Evolutionary conservation across 2,888 invertebrate species (phyloP).

Genomic region (Torymus aiolomorphi): DNA sequence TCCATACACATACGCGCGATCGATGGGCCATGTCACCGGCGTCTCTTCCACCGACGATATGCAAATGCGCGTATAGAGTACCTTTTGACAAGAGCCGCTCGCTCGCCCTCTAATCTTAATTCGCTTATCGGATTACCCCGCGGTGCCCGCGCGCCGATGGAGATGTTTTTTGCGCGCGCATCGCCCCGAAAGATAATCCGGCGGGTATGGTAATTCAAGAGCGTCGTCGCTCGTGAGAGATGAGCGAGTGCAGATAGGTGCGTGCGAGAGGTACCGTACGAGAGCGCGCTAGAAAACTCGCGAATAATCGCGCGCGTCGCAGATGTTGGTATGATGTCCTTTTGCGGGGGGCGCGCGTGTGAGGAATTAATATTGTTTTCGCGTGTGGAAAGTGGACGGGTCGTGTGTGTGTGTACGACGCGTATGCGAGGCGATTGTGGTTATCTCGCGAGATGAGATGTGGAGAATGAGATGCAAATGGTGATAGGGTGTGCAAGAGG

Average conservation of each 20-base stretch:
- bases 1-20: not conserved
- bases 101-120: constrained; percentile 71
- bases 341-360: too few relatives aligned
- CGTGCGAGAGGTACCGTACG: too few relatives aligned
- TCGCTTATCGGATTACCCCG: constrained; percentile 75
- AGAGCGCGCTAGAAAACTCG: too few relatives aligned
- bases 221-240: constrained; percentile 44
- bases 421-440: not conserved
- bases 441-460: not conserved
- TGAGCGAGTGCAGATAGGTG: not conserved
- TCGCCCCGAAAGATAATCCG: constrained; percentile 71
- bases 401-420: too few relatives aligned
- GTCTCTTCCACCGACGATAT: constrained; percentile 62
- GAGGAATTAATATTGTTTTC: too few relatives aligned
- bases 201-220: constrained; percentile 74
- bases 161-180: constrained; percentile 68
- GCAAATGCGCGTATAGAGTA: constrained; percentile 63
- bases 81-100: not conserved
- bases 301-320: too few relatives aligned
- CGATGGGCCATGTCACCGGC: constrained; percentile 64
- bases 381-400: too few relatives aligned
- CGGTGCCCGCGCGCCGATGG: constrained; percentile 65
- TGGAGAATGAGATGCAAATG: too few relatives aligned
- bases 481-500: too few relatives aligned
- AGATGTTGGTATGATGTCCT: too few relatives aligned